Evolutionary conservation across 2,113 vertebrate genomes (phyloP).

Genomic region (Phrynosoma platyrhinos): DNA sequence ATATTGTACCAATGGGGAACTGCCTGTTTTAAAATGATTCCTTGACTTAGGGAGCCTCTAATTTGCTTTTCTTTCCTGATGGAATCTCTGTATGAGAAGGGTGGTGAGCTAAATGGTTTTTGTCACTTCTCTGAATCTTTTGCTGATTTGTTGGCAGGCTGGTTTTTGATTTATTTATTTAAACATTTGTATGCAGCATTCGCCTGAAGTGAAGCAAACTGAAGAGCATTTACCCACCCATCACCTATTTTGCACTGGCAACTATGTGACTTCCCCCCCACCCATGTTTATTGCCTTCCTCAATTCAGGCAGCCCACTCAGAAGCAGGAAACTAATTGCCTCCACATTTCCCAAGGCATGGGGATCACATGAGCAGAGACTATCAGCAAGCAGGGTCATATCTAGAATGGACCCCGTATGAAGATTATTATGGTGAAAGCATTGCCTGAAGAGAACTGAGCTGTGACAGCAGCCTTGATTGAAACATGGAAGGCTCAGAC

Average conservation of each 20-base stretch:
- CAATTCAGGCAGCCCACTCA: slow-evolving; percentile 24
- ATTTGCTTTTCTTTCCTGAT: slow-evolving; percentile 33
- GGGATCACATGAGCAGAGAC: slow-evolving; percentile 45
- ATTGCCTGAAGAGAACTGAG: slow-evolving; percentile 46
- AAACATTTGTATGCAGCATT: background rate
- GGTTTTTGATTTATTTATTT: background rate
- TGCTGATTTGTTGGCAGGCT: slow-evolving; percentile 19
- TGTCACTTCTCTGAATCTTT: slow-evolving; percentile 2
- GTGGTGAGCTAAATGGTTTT: slow-evolving; percentile 24
- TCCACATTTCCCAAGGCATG: slow-evolving; percentile 40
- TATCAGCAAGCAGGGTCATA: slow-evolving; percentile 34
- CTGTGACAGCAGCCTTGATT: slow-evolving; percentile 14
- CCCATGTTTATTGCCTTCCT: slow-evolving; percentile 7
- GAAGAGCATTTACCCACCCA: slow-evolving; percentile 36
- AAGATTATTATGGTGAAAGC: slow-evolving; percentile 47
- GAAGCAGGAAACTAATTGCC: slow-evolving; percentile 52
- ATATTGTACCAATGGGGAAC: slow-evolving; percentile 45
- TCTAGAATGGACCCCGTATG: slow-evolving; percentile 38
- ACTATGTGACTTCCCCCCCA: slow-evolving; percentile 17
- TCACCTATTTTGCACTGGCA: slow-evolving; percentile 18
- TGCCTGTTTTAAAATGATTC: slow-evolving; percentile 32
- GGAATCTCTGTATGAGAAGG: background rate
- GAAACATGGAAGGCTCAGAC: slow-evolving; percentile 43
- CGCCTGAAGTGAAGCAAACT: background rate
- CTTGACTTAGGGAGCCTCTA: slow-evolving; percentile 19